Base-by-base conservation (phyloP, 2,797 vertebrate genomes). In the Phoxinus dragarum region DNA sequence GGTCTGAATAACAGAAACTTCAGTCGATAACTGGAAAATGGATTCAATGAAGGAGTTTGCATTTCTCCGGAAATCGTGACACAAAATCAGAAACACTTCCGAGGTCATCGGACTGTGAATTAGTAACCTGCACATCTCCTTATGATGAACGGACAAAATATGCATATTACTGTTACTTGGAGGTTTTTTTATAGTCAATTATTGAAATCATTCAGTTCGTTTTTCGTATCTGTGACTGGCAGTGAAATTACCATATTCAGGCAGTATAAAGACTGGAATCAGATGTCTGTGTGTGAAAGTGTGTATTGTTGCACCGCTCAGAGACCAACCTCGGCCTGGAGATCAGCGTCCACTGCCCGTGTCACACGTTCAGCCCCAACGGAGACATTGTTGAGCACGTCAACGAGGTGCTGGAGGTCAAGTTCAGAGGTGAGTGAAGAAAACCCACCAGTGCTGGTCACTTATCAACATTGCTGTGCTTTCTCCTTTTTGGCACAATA, bases 281-380 rank as follows among this genome's bases (percentile, higher is more conserved):
- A 12, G 72, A 75, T 52, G n/a, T 31, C 12, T 75, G 27, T 36
- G 27, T 49, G 2, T 54, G 17, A 34, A 54, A 2, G 7, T 61
- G n/a, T 61, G 19, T 47, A 21, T 87, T 93, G 81, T 90, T 88
- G 27, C 54, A 40, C 27, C 85, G 89, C 91, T 86, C 94, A 99
- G 98, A 98, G 87, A 97, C 97, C 87, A 99, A 98, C 88, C 95
- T 97, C 36, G 98, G 98, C 87, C 94, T 99, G 94, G 98, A 99
- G 94, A 97, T 99, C 89, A 99, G 97, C 49, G 97, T 99, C 83
- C 98, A 99, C 67, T 99, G 98, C 90, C 98, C 98, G 59, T 99
- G 98, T 90, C 97, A 98, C 94, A 98, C 97, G 85, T 98, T 99
- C 93, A 97, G 96, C 87, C 95, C 97, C 61, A 99, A 99, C 0